Percentiles rank a stretch among this genome's conserved stretches.
phyloP scores from a whole-genome alignment of 2,113 vertebrate genomes.

The Phyllopteryx taeniolatus region DNA sequence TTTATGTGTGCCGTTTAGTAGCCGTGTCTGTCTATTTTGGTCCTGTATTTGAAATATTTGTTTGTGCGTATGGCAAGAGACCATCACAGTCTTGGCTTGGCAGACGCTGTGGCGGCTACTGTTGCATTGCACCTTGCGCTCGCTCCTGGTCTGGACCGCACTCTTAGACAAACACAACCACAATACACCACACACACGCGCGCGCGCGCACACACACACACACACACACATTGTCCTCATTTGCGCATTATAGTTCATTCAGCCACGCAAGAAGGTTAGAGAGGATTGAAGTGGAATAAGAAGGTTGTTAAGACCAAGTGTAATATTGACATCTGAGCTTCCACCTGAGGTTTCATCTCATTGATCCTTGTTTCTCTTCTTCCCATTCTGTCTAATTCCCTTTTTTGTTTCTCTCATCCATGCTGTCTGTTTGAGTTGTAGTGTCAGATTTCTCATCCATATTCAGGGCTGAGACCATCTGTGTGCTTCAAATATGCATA shows the following conservation, averaged over 20 bases:
- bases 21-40: conserved; percentile 8
- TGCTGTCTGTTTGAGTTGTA: conserved; percentile 41
- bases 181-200: conserved; percentile 27
- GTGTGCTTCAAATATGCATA: conserved; percentile 65
- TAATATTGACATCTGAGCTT: conserved; percentile 45
- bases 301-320: conserved; percentile 43
- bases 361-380: conserved; percentile 26
- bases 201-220: not conserved
- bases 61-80: conserved; percentile 4
- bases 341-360: conserved; percentile 43
- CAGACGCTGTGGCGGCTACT: conserved; percentile 53
- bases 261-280: conserved; percentile 25
- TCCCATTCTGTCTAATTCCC: not conserved
- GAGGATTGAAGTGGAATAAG: conserved; percentile 23
- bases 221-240: conserved; percentile 26
- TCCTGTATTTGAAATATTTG: not conserved
- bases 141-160: conserved; percentile 42
- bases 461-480: conserved; percentile 66
- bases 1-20: not conserved
- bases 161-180: conserved; percentile 44
- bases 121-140: conserved; percentile 24
- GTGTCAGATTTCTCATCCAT: conserved; percentile 67
- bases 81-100: conserved; percentile 48
- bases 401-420: conserved; percentile 12
- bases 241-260: conserved; percentile 48